Evolutionary conservation across 2,113 vertebrate species (phyloP), one percentile per base, ranked within the genome.

Genomic region (Paradoxurus hermaphroditus): DNA sequence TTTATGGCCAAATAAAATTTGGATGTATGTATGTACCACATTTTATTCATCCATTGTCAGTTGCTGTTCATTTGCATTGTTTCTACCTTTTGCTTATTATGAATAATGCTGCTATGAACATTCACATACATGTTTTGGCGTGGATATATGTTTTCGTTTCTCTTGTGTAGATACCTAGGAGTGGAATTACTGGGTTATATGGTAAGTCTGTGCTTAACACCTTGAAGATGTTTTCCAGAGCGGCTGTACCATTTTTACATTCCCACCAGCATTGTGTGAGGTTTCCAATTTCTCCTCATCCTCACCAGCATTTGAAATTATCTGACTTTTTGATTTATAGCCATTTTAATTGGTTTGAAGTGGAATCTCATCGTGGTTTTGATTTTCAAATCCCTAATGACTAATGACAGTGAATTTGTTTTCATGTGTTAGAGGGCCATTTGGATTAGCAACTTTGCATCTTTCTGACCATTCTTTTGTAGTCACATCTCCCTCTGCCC

Each of bases 381-480:
- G 46, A 59, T 70, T 70, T 95, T 39, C 59, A 77, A 16, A 75
- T 77, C 39, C 18, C 51, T 72, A 70, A 72, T 81, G 63, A 75
- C 46, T 90, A 59, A 72, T 70, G 39, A 34, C 73, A 62, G 21
- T 81, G 51, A 78, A 13, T 91, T 56, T 94, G 25, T 94, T 87
- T 96, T 94, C 72, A 67, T 90, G 18, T 83, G 39, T 73, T 91
- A 86, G 7, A 82, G 87, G 56, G 62, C 56, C 34, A 41, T 83
- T 89, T 62, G 12, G 68, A 49, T 72, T 34, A 92, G 23, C 84
- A 88, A 41, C 27, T 88, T 91, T 86, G 41, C 2, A 36, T 79
- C 63, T 97, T 97, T 91, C 83, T 88, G 72, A 89, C 21, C 62
- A 56, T 88, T 91, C 5, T 91, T 91, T 77, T 86, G 2, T 79